Base-by-base conservation (phyloP, 2,113 vertebrate species). In the Antennarius striatus region DNA sequence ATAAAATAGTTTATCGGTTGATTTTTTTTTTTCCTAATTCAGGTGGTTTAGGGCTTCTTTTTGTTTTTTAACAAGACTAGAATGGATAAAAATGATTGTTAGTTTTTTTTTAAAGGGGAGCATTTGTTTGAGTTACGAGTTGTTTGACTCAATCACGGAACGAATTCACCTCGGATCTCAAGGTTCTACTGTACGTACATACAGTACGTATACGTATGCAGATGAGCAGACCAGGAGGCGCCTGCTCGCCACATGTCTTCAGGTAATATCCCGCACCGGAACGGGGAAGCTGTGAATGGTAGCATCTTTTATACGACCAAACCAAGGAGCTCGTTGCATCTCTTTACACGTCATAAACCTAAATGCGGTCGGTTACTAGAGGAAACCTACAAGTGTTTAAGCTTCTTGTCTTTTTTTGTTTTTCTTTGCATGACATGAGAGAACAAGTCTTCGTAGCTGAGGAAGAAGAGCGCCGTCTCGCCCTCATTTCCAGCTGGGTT, bases 401-500 rank as follows among this genome's bases (percentile, higher is more conserved):
- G 17, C 46, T 67, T 77, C 22, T 36, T 48, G 67, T 57, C 29
- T 68, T 36, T 7, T 7, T 7, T 36, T n/a, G n/a, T n/a, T 22
- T 22, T 22, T 22, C 2, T 67, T 81, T 83, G 73, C 75, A 63
- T 79, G 58, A 68, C 40, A 39, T 71, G 63, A 69, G 13, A n/a
- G 46, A 36, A 59, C 32, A 47, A 49, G 14, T 46, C 40, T 68
- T 48, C 46, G 58, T 17, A 45, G 22, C 9, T 7, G 6, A 54
- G 22, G 15, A 12, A 16, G 10, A 40, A 14, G 17, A n/a, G 48
- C 32, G n/a, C 7, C n/a, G 28, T 3, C 6, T 59, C n/a, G n/a
- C 28, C 65, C 79, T 94, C 86, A 96, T 75, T 96, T 98, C 91
- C 94, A 82, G 55, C 90, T 83, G 0, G 96, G 95, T 66, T 94